Percentiles rank a stretch among this genome's conserved stretches.
These are phyloP conservation scores for Habrosyne pyritoides DNA, from an alignment of 2,888 invertebrate genomes.

Conservation along the genomic window DNA sequence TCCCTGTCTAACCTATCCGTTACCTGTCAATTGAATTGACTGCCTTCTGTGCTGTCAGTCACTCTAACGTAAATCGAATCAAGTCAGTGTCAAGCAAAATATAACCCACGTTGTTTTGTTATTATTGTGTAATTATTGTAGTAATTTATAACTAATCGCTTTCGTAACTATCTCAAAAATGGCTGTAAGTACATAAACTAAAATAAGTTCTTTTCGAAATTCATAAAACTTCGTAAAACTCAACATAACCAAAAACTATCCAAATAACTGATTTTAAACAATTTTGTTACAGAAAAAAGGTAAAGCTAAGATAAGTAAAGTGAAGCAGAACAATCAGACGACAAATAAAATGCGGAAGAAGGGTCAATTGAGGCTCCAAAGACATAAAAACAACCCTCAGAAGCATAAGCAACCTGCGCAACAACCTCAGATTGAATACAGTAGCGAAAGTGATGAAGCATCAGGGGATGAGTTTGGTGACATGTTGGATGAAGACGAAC, in stretches of 20 bases:
- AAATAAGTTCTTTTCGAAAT: not conserved
- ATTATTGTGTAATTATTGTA: slow-evolving; percentile 6
- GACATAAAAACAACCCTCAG: slow-evolving; percentile 66
- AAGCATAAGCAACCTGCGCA: slow-evolving; percentile 61
- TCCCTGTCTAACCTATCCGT: too few relatives aligned
- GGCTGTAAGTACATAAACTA: slow-evolving; percentile 57
- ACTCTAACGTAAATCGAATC: not conserved
- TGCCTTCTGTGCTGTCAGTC: too few relatives aligned
- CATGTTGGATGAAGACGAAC: slow-evolving; percentile 84
- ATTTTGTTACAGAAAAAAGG: slow-evolving; percentile 75
- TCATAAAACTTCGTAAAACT: slow-evolving; percentile 3
- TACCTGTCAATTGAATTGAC: too few relatives aligned
- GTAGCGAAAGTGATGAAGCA: slow-evolving; percentile 72
- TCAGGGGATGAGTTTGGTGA: slow-evolving; percentile 82
- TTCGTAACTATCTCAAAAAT: slow-evolving; percentile 38
- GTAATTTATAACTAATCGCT: slow-evolving; percentile 12
- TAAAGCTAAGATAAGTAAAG: slow-evolving; percentile 79
- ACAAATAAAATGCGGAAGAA: slow-evolving; percentile 83
- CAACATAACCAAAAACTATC: slow-evolving; percentile 11
- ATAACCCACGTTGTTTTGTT: slow-evolving; percentile 44
- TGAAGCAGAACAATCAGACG: slow-evolving; percentile 83
- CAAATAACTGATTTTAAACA: slow-evolving; percentile 14
- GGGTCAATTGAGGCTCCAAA: slow-evolving; percentile 77
- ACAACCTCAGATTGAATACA: slow-evolving; percentile 59
- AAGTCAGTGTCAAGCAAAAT: not conserved